phyloP scores from a whole-genome alignment of 2,797 vertebrate genomes.

The Geotrypetes seraphini region DNA sequence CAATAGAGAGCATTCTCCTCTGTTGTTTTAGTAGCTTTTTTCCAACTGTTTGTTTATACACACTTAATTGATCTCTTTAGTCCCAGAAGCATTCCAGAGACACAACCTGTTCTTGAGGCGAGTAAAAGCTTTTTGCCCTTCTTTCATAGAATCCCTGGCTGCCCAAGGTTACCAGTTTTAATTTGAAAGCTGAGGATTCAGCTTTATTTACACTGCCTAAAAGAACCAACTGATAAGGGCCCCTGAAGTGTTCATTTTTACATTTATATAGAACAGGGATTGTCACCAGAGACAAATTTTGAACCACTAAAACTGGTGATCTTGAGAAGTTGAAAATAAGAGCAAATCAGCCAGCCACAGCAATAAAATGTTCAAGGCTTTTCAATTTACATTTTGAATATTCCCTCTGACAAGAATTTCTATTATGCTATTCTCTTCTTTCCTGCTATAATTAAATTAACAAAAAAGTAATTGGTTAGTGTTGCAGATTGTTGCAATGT shows the following conservation, averaged over 20 bases:
- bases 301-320: constrained; percentile 58
- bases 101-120: constrained; percentile 69
- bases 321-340: constrained; percentile 63
- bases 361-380: constrained; percentile 69
- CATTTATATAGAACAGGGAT: constrained; percentile 47
- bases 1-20: constrained; percentile 83
- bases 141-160: constrained; percentile 65
- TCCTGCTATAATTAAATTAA: constrained; percentile 67
- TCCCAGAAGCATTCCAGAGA: constrained; percentile 84
- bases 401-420: constrained; percentile 67
- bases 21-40: constrained; percentile 85
- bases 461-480: constrained; percentile 69
- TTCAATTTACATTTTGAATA: constrained; percentile 70
- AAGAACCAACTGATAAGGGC: constrained; percentile 63
- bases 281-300: constrained; percentile 59
- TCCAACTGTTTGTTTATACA: constrained; percentile 90
- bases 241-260: constrained; percentile 62
- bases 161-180: constrained; percentile 78
- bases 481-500: constrained; percentile 63
- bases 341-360: constrained; percentile 64
- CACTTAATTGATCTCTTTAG: constrained; percentile 92
- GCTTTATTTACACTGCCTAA: constrained; percentile 69
- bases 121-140: constrained; percentile 55
- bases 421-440: constrained; percentile 66
- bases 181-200: constrained; percentile 76